These are phyloP conservation scores for Dicycla oo DNA, from an alignment of 2,888 invertebrate genomes.

Conservation along the genomic window DNA sequence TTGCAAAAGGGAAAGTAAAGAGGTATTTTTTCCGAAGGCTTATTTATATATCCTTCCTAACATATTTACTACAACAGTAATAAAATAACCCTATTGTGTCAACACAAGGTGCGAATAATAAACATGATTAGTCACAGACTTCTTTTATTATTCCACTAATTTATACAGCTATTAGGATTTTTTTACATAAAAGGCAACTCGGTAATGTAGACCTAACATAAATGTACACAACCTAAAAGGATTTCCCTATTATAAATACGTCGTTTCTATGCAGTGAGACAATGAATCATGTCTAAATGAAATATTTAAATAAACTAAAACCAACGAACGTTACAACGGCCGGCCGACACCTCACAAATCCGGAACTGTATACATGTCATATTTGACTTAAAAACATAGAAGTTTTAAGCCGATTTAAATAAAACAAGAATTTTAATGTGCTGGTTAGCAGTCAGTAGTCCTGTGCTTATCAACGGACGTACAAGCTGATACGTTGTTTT, in stretches of 20 bases:
- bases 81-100: conserved; percentile 7
- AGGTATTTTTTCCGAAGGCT: conserved; percentile 10
- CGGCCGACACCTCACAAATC: conserved; percentile 1
- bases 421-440: conserved; percentile 18
- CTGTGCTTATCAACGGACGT: conserved; percentile 56
- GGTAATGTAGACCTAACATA: conserved; percentile 38
- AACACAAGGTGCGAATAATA: conserved; percentile 15
- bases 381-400: background rate
- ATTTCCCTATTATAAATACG: conserved; percentile 68
- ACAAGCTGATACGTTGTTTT: conserved; percentile 41
- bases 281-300: too few relatives aligned
- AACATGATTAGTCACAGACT: conserved; percentile 34
- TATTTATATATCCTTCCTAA: background rate
- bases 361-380: background rate
- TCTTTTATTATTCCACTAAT: conserved; percentile 27
- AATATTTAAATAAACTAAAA: conserved; percentile 17
- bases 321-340: background rate
- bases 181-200: conserved; percentile 51
- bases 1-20: conserved; percentile 19
- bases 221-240: conserved; percentile 66
- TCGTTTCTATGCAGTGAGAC: conserved; percentile 51
- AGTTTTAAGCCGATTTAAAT: conserved; percentile 25
- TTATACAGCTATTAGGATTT: conserved; percentile 33
- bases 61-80: background rate
- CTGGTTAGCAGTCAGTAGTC: conserved; percentile 31